Percentiles rank a stretch among this genome's conserved stretches.
These are phyloP conservation scores for Brachionus rotundiformis DNA, from an alignment of 1,140 invertebrate genomes.

Conservation along the genomic window DNA sequence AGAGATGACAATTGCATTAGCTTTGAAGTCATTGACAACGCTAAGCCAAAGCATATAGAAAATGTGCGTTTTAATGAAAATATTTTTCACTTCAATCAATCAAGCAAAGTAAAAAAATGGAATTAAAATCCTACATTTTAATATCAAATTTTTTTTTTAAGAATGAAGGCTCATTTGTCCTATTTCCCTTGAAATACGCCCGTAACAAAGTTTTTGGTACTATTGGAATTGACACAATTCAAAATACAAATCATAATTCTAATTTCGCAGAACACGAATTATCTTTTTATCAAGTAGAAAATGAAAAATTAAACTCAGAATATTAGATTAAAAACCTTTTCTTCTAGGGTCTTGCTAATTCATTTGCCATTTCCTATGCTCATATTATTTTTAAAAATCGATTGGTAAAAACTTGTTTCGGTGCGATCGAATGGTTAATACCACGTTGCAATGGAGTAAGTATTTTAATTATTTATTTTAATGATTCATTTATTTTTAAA, in stretches of 20 bases:
- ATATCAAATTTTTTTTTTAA: neutral
- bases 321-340: neutral
- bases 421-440: slow-evolving; percentile 33
- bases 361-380: slow-evolving; percentile 29
- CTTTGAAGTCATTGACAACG: slow-evolving; percentile 60
- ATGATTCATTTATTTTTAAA: too few species aligned
- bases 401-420: slow-evolving; percentile 4
- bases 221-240: slow-evolving; percentile 62
- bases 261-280: slow-evolving; percentile 64
- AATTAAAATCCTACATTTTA: neutral
- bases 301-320: neutral
- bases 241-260: slow-evolving; percentile 59
- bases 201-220: slow-evolving; percentile 63
- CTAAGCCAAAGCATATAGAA: slow-evolving; percentile 63
- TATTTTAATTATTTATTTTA: too few species aligned
- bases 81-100: slow-evolving; percentile 62
- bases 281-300: slow-evolving; percentile 63
- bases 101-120: slow-evolving; percentile 53
- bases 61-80: slow-evolving; percentile 61
- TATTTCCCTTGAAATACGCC: slow-evolving; percentile 58
- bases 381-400: slow-evolving; percentile 50
- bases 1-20: slow-evolving; percentile 55
- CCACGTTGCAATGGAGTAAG: neutral
- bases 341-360: slow-evolving; percentile 3
- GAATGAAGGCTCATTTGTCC: slow-evolving; percentile 12